These are phyloP conservation scores for Pseudachorutes palmiensis DNA, from an alignment of 1,140 invertebrate genomes.

Conservation along the genomic window DNA sequence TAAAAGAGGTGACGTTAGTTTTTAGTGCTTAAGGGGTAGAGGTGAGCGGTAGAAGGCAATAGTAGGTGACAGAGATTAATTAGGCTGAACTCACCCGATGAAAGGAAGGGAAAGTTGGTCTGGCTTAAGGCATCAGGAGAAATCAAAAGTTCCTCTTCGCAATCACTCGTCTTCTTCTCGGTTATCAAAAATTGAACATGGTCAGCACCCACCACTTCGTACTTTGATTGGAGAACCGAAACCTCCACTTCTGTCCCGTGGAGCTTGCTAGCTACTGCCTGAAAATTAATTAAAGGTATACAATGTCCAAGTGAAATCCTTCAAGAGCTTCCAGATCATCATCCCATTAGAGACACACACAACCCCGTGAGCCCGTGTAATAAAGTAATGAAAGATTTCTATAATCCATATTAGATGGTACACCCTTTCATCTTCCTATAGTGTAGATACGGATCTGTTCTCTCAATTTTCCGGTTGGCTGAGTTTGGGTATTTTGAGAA, in stretches of 20 bases:
- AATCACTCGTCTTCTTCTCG: constrained; percentile 60
- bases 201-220: constrained; percentile 60
- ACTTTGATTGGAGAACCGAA: constrained; percentile 72
- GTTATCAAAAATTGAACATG: constrained; percentile 91
- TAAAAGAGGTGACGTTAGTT: too few relatives aligned
- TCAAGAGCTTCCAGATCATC: neutral
- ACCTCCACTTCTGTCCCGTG: constrained; percentile 86
- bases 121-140: constrained; percentile 20
- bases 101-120: constrained; percentile 44
- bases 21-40: too few relatives aligned
- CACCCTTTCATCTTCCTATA: too few relatives aligned
- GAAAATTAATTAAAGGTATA: constrained; percentile 11
- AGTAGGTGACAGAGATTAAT: constrained; percentile 6
- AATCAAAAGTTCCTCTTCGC: constrained; percentile 40
- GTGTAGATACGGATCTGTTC: too few relatives aligned
- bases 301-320: too few relatives aligned
- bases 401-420: too few relatives aligned
- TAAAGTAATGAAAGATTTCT: too few relatives aligned
- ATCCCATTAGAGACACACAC: too few relatives aligned
- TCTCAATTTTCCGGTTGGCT: too few relatives aligned
- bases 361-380: too few relatives aligned
- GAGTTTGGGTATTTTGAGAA: too few relatives aligned
- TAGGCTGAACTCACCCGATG: constrained; percentile 49
- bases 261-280: constrained; percentile 85
- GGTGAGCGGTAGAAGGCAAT: neutral